These are phyloP conservation scores for Conchocele bisecta DNA, from an alignment of 2,888 invertebrate species.

Conservation along the genomic window DNA sequence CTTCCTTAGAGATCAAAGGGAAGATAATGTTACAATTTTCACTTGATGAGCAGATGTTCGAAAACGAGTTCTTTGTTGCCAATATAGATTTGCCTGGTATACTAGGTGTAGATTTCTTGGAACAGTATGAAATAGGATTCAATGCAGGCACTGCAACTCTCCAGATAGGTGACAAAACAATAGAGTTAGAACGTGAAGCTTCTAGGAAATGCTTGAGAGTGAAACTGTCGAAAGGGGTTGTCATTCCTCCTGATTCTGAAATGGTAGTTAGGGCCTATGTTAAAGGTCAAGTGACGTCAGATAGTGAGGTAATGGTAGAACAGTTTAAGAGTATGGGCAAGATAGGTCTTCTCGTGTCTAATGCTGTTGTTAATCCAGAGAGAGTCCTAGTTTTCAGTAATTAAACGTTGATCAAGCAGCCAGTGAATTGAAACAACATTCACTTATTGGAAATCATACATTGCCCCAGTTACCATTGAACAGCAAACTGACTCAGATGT, in stretches of 20 bases:
- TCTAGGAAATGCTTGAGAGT: not conserved
- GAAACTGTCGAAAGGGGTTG: slow-evolving; percentile 1
- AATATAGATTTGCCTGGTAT: slow-evolving; percentile 12
- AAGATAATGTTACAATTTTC: not conserved
- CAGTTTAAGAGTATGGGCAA: not conserved
- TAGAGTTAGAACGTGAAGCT: slow-evolving; percentile 3
- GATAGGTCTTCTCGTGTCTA: slow-evolving; percentile 3
- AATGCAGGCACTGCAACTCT: not conserved
- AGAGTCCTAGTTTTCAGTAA: not conserved
- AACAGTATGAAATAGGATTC: not conserved
- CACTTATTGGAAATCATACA: not conserved
- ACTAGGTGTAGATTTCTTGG: slow-evolving; percentile 3
- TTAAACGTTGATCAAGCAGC: not conserved
- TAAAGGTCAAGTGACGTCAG: not conserved
- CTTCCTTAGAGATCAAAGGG: not conserved
- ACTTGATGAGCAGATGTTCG: not conserved
- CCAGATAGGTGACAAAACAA: slow-evolving; percentile 3
- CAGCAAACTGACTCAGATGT: too few relatives aligned
- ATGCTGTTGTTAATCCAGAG: not conserved
- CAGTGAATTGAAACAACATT: not conserved
- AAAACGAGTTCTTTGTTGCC: slow-evolving; percentile 3
- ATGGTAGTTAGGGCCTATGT: slow-evolving; percentile 4
- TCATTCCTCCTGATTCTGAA: slow-evolving; percentile 17
- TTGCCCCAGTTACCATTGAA: not conserved
- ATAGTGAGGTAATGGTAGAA: not conserved